Evolutionary conservation across 2,888 invertebrate genomes (phyloP), one percentile per base, ranked within the genome.

Genomic region (Polyommatus icarus): DNA sequence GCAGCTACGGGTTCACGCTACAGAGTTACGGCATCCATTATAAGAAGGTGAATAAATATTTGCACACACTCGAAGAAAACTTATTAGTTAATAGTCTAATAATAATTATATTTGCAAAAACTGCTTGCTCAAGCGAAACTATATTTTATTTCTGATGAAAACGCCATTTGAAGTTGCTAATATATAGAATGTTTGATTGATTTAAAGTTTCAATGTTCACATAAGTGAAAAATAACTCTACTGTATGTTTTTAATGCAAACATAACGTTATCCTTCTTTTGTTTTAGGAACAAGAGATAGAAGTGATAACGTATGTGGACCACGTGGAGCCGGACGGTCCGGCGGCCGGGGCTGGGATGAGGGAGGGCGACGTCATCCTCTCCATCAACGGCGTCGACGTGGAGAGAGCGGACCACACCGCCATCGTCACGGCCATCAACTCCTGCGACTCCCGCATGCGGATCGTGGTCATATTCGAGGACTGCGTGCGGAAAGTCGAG

Each of bases 1-100:
- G 97, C 72, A 97, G 97, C 50, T 99, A 98, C 89, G 99, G 99
- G 18, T 99, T 99, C 91, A 99, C 99, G 0, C 94, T 99, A 61
- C 99, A 99, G 95, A 99, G 99, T 84, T 99, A 99, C 88, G 99
- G 99, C 57, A 99, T 99, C 80, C 98, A 99, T 88, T 98, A 99
- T 89, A 98, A 98, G 88, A 96, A 97, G 89, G 94, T 94, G 80
- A 59, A 36, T 73, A 57, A 72, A 40, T 46, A 10, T 18, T 71
- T 50, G 7, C 40, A 76, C 18, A 50, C 18, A 29, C 59, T 20
- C 10, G 10, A 15, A 20, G 8, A 7, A 59, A 20, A 59, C n/a
- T 59, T n/a, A 8, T 59, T 20, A 20, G 8, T 57, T n/a, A 57
- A 7, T 57, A 57, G 2, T 40, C 3, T 32, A 32, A 32, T 32